Conservation (phyloP, 2,888 invertebrate genomes). For the Diachrysia chrysitis region DNA sequence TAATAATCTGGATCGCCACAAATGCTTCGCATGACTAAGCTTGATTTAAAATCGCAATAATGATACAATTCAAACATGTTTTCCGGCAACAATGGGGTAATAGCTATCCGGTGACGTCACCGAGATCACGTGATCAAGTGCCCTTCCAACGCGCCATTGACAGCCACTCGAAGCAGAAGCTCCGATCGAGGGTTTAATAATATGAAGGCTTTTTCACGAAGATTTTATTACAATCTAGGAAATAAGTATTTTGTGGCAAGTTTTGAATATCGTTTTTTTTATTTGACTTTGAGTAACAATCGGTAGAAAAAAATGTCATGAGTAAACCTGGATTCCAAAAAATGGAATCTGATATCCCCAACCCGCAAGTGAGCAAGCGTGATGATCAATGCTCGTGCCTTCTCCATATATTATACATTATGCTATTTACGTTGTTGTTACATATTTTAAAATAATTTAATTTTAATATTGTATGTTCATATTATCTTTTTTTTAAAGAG, state of each 20-base stretch:
- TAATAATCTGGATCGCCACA: not conserved
- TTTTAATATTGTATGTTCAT: too few species aligned
- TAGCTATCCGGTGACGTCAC: conserved; percentile 11
- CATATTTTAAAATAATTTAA: too few species aligned
- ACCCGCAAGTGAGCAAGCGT: too few species aligned
- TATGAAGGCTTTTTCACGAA: conserved; percentile 8
- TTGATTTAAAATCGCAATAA: not conserved
- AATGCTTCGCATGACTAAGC: not conserved
- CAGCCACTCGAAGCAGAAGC: conserved; percentile 15
- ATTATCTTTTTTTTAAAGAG: too few species aligned
- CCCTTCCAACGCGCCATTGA: conserved; percentile 26
- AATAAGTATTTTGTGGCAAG: not conserved
- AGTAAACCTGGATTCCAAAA: too few species aligned
- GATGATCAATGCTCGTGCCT: too few species aligned
- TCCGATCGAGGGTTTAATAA: conserved; percentile 18
- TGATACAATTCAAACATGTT: conserved; percentile 10
- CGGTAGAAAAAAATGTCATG: too few species aligned
- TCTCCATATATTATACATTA: too few species aligned
- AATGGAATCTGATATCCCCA: too few species aligned
- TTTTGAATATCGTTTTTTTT: not conserved
- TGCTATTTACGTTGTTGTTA: too few species aligned
- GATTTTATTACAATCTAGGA: conserved; percentile 1
- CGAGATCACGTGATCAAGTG: conserved; percentile 23
- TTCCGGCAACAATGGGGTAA: conserved; percentile 17
- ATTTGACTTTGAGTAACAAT: not conserved